Percentiles rank a stretch among this genome's conserved stretches.
These are phyloP conservation scores for Drosophila pseudotakahashii DNA, from an alignment of 2,888 invertebrate genomes.

Conservation along the genomic window DNA sequence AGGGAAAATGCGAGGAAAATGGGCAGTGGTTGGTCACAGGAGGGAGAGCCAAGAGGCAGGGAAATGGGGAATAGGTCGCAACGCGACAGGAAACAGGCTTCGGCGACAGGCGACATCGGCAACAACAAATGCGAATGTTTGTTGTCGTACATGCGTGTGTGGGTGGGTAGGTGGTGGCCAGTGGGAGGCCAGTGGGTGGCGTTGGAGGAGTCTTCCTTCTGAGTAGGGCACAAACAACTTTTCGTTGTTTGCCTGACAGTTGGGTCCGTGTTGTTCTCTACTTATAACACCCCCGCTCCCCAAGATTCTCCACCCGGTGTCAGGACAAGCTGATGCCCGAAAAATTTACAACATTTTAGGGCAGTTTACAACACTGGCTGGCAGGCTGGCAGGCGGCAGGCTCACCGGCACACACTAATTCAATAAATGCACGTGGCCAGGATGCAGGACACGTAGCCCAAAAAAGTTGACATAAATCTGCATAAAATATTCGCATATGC, in stretches of 20 bases:
- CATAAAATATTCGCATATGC: conserved; percentile 79
- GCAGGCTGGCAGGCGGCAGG: conserved; percentile 31
- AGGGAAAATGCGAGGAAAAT: conserved; percentile 48
- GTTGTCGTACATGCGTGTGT: conserved; percentile 45
- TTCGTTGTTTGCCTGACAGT: conserved; percentile 46
- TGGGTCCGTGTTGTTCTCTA: conserved; percentile 42
- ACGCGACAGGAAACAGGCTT: conserved; percentile 71
- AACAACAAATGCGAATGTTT: conserved; percentile 43
- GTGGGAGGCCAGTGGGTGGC: not conserved
- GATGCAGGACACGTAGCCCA: conserved; percentile 64
- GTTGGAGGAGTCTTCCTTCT: conserved; percentile 13
- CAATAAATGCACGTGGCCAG: conserved; percentile 73
- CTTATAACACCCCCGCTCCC: not conserved
- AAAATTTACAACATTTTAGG: conserved; percentile 64
- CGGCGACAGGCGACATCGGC: conserved; percentile 54
- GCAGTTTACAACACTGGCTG: conserved; percentile 62
- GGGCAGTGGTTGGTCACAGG: conserved; percentile 49
- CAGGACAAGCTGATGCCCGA: conserved; percentile 59
- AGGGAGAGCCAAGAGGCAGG: not conserved
- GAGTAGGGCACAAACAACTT: conserved; percentile 47
- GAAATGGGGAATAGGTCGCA: conserved; percentile 38
- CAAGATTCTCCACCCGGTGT: conserved; percentile 39
- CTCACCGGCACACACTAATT: conserved; percentile 60
- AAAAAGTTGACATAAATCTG: conserved; percentile 79
- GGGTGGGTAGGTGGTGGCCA: not conserved